Conservation (phyloP, 2,113 vertebrate species). For the Polypterus bichir region DNA sequence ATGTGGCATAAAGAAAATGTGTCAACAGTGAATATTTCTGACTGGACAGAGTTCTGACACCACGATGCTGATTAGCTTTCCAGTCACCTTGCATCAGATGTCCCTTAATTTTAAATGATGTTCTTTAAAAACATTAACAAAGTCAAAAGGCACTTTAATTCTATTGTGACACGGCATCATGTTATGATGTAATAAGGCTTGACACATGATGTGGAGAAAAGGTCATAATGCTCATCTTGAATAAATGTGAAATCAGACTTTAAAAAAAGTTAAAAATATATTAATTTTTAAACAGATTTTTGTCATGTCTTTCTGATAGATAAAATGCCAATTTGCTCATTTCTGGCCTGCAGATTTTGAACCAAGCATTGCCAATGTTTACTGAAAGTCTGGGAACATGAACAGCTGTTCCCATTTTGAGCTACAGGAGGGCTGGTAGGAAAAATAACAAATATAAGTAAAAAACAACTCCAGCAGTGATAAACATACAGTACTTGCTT, state of each 20-base stretch:
- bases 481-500: no score
- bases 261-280: conserved; percentile 22
- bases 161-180: conserved; percentile 13
- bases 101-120: conserved; percentile 19
- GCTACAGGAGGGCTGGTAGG: no score
- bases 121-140: conserved; percentile 29
- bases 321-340: no score
- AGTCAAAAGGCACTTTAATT: conserved; percentile 22
- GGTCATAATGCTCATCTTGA: conserved; percentile 18
- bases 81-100: conserved; percentile 37
- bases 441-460: no score
- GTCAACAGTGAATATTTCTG: conserved; percentile 10
- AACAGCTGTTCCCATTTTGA: no score
- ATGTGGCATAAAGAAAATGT: neutral
- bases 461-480: no score
- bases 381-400: no score
- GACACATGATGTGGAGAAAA: conserved; percentile 32
- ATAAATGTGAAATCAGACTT: conserved; percentile 21
- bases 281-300: no score
- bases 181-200: conserved; percentile 18
- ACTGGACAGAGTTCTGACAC: conserved; percentile 2
- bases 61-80: conserved; percentile 12
- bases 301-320: no score
- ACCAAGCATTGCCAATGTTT: no score
- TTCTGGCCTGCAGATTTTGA: no score